phyloP scores from a whole-genome alignment of 2,888 invertebrate genomes.

The Sphaerophoria taeniata region DNA sequence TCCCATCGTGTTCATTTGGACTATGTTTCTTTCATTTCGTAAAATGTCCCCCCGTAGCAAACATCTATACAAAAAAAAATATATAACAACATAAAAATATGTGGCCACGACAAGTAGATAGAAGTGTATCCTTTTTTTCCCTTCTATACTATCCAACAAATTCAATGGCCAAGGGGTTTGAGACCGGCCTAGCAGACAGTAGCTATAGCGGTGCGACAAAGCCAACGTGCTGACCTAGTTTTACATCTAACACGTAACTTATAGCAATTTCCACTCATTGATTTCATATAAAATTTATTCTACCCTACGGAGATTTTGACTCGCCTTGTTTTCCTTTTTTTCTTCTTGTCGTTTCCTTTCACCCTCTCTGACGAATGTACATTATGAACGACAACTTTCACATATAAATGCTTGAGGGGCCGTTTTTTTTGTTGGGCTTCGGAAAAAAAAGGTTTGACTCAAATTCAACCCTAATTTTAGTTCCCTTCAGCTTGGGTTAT shows the following conservation, averaged over 20 bases:
- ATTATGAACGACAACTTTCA: slow-evolving; percentile 13
- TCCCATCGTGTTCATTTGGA: not conserved
- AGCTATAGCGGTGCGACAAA: too few species aligned
- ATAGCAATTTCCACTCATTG: slow-evolving; percentile 64
- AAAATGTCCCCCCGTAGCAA: not conserved
- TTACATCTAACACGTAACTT: slow-evolving; percentile 47
- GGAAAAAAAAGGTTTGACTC: slow-evolving; percentile 20
- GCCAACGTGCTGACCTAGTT: slow-evolving; percentile 46
- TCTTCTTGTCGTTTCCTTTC: not conserved
- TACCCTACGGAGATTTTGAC: slow-evolving; percentile 34
- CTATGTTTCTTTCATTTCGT: slow-evolving; percentile 29
- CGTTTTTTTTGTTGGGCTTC: not conserved
- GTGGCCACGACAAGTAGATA: slow-evolving; percentile 11
- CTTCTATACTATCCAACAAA: slow-evolving; percentile 3
- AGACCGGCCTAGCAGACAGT: too few species aligned
- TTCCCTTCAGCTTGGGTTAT: not conserved
- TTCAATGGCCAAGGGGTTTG: too few species aligned
- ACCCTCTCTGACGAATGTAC: not conserved
- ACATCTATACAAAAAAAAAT: not conserved
- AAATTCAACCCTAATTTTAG: slow-evolving; percentile 26
- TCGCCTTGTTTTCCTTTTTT: slow-evolving; percentile 15
- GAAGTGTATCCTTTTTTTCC: not conserved
- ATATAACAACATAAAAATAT: slow-evolving; percentile 3
- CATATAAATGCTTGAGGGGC: slow-evolving; percentile 1
- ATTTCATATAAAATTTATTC: slow-evolving; percentile 61